Evolutionary conservation across 1,140 invertebrate species (phyloP), one percentile per base, ranked within the genome.

Genomic region (Coenobita brevimanus): DNA sequence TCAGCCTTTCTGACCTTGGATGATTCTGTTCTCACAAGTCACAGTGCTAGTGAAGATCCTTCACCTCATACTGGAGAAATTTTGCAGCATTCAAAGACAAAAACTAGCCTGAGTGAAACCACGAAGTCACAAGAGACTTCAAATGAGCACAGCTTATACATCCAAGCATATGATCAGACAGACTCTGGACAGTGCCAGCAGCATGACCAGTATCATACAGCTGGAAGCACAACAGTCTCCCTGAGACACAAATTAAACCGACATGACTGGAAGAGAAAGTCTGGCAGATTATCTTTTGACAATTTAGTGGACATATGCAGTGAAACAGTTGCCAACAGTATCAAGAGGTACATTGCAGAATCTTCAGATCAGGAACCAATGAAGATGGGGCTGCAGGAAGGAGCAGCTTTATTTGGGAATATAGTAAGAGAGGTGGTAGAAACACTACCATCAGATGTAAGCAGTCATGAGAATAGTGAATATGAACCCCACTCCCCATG

Each of bases 221-320:
- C 8, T 21, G 21, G 4, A 13, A 21, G n/a, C 21, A 64, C 67
- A 17, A n/a, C 46, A 15, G 60, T 69, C 10, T 15, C 17, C 33
- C 15, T 60, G 33, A 80, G 30, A 36, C 43, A 69, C 2, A 67
- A 24, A 60, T n/a, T 78, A 50, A 43, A 73, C n/a, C 62, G 64
- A 3, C 69, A 82, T 46, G 75, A 81, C 1, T 80, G 76, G 76
- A 80, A 80, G 36, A 87, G 41, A 17, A 73, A 81, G 41, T 57
- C 76, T 57, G 64, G 78, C 0, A 81, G 67, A 46, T 87, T 80
- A 21, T 43, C 46, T 3, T 87, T 87, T 73, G 85, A 87, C 57
- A 87, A 69, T 30, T 54, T 87, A 27, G 85, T 87, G n/a, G 64
- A 80, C 41, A 78, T 80, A 6, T 87, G 85, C 60, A 87, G 76